Base-by-base conservation (phyloP, 2,888 invertebrate species). In the Mactromeris polynyma region DNA sequence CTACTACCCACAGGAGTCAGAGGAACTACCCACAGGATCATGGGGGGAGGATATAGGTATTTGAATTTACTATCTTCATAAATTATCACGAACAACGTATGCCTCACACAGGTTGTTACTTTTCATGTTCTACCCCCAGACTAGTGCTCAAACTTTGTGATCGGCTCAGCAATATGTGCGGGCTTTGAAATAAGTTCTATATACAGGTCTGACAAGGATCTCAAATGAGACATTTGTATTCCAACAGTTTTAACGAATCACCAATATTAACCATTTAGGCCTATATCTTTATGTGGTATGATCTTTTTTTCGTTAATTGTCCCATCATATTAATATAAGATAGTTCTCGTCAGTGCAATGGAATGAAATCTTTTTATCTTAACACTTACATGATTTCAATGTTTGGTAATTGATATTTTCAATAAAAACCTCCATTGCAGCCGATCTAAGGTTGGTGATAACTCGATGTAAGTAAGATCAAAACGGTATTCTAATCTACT, bases 331-430 rank as follows among this genome's bases (percentile, higher is more conserved):
- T 26, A 64, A 64, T 64, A n/a, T n/a, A n/a, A n/a, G n/a, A n/a
- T n/a, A 64, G n/a, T 64, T 21, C 26, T 26, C n/a, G 26, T n/a
- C 0, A 64, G 26, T 26, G 58, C 58, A 64, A 26, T 64, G 58
- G 58, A 64, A 64, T 64, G 11, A 64, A 64, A 64, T 64, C 58
- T 64, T 26, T 64, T 64, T 64, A 64, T 64, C 26, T n/a, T n/a
- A n/a, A n/a, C 26, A 64, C 21, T n/a, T 58, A 2, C 21, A 26
- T 7, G 58, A 9, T 64, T 64, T 64, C 21, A 64, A 64, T 64
- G 58, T 64, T 64, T 11, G 26, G 58, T 64, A 82, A 82, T 82
- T 82, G 64, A 64, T 82, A 82, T 36, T 82, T 82, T 82, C 36
- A 21, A 82, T 82, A 82, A 82, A 82, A 81, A 54, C 81, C 33